A percentile compares a stretch with the other conserved stretches of the same genome.
phyloP scores from a whole-genome alignment of 2,797 vertebrate species.

The Hemitrygon akajei region DNA sequence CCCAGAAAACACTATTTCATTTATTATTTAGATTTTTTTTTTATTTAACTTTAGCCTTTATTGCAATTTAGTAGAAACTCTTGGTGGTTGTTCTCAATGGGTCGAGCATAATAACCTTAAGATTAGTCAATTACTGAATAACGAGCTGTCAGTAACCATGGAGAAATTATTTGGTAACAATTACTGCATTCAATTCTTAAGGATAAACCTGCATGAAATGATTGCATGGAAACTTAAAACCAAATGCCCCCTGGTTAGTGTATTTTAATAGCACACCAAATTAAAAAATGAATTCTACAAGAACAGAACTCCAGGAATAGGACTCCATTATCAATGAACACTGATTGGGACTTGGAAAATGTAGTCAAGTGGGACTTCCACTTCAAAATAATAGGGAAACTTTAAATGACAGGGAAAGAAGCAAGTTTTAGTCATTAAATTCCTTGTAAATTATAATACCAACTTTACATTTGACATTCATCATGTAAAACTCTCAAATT shows the following conservation, averaged over 20 bases:
- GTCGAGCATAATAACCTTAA: constrained; percentile 47
- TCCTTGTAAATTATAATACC: neutral
- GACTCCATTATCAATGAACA: neutral
- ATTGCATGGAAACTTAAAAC: neutral
- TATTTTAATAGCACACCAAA: neutral
- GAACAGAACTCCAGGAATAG: neutral
- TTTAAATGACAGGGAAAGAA: neutral
- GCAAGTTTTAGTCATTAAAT: neutral
- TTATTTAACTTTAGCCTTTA: constrained; percentile 52
- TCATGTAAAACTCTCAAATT: neutral
- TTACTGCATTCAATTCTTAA: neutral
- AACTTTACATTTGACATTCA: neutral
- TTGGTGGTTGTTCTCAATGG: constrained; percentile 46
- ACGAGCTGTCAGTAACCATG: constrained; percentile 46
- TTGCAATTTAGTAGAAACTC: constrained; percentile 52
- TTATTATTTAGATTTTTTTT: constrained; percentile 57
- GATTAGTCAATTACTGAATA: constrained; percentile 56
- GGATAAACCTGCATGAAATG: neutral
- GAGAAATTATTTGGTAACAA: constrained; percentile 45
- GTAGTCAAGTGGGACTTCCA: neutral
- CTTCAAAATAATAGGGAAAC: neutral
- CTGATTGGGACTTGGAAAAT: neutral
- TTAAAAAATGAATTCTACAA: neutral
- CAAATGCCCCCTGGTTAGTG: neutral
- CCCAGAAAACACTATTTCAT: constrained; percentile 49